Conservation (phyloP, 2,888 invertebrate species). For the Miltochrista miniata region DNA sequence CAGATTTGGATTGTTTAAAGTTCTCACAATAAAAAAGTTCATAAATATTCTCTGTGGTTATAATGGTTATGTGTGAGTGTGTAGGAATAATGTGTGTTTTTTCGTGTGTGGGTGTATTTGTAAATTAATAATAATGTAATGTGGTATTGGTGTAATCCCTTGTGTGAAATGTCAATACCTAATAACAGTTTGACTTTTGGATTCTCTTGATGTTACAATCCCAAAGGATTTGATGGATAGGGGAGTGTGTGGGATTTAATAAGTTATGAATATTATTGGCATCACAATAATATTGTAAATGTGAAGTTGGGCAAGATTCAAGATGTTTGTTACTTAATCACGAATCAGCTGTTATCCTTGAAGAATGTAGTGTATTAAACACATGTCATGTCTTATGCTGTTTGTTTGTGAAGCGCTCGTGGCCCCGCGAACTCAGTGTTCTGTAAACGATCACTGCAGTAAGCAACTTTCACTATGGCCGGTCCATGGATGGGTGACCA, state of each 20-base stretch:
- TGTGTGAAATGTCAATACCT: slow-evolving; percentile 54
- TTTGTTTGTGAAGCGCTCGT: too few relatives aligned
- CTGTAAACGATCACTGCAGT: too few relatives aligned
- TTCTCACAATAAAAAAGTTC: slow-evolving; percentile 64
- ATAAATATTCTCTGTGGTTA: slow-evolving; percentile 29
- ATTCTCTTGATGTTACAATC: slow-evolving; percentile 32
- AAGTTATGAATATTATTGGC: slow-evolving; percentile 5
- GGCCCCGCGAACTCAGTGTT: too few relatives aligned
- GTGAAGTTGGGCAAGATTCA: too few relatives aligned
- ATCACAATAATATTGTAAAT: not conserved
- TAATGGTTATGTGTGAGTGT: slow-evolving; percentile 1
- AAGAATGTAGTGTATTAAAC: too few relatives aligned
- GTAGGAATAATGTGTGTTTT: too few relatives aligned
- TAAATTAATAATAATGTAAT: slow-evolving; percentile 42
- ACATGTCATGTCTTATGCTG: too few relatives aligned
- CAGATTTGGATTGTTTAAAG: slow-evolving; percentile 70
- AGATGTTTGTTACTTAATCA: too few relatives aligned
- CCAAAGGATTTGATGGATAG: slow-evolving; percentile 19
- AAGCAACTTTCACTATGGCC: too few relatives aligned
- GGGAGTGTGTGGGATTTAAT: slow-evolving; percentile 13
- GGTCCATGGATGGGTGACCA: too few relatives aligned
- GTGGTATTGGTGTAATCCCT: slow-evolving; percentile 38
- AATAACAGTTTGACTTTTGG: slow-evolving; percentile 25
- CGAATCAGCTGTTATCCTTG: too few relatives aligned
- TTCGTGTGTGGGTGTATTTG: slow-evolving; percentile 28